These are phyloP conservation scores for Hemistola chrysoprasaria DNA, from an alignment of 2,888 invertebrate species.

Conservation along the genomic window DNA sequence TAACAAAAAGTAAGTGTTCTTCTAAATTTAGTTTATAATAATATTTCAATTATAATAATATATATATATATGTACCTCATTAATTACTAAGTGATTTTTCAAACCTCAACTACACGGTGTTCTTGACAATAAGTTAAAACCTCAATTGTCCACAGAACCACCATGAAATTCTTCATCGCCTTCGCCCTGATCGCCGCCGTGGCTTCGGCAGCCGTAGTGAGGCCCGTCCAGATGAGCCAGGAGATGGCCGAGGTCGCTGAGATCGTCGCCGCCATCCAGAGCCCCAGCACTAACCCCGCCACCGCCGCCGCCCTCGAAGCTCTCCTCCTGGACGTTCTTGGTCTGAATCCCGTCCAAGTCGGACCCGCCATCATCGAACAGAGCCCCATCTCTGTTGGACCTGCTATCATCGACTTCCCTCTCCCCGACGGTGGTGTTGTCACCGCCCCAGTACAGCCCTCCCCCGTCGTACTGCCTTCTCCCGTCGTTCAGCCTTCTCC, in stretches of 20 bases:
- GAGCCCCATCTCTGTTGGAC: slow-evolving; percentile 34
- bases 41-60: no score
- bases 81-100: no score
- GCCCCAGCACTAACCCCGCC: slow-evolving; percentile 34
- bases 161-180: slow-evolving; percentile 60
- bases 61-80: no score
- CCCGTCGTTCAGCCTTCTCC: slow-evolving; percentile 23
- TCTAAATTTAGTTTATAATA: no score
- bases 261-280: slow-evolving; percentile 35
- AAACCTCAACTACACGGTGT: no score
- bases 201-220: slow-evolving; percentile 50
- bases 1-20: slow-evolving; percentile 13
- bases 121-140: no score
- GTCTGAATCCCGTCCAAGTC: slow-evolving; percentile 24
- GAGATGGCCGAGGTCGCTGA: slow-evolving; percentile 31
- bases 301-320: slow-evolving; percentile 30
- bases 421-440: slow-evolving; percentile 44
- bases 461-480: slow-evolving; percentile 13
- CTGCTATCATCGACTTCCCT: slow-evolving; percentile 35
- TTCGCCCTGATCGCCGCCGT: slow-evolving; percentile 55
- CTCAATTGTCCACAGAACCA: slow-evolving; percentile 30
- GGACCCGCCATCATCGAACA: slow-evolving; percentile 30
- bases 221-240: slow-evolving; percentile 19
- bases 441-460: slow-evolving; percentile 37
- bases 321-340: slow-evolving; percentile 26